Evolutionary conservation across 1,140 invertebrate genomes (phyloP).

Genomic region (Drosophila simulans): DNA sequence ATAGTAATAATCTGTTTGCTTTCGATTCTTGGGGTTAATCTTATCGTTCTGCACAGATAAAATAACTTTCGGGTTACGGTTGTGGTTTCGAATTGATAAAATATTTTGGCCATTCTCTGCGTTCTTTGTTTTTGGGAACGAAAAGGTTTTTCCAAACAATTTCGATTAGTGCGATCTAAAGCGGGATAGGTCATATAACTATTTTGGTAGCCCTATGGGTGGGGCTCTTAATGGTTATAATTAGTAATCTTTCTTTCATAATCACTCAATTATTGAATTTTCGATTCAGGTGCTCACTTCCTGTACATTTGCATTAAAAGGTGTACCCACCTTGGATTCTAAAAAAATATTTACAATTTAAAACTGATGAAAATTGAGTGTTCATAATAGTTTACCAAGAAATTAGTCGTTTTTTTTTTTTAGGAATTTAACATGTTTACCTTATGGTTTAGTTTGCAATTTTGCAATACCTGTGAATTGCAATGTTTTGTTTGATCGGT

Average conservation of each 20-base stretch:
- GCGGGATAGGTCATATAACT: slow-evolving; percentile 2
- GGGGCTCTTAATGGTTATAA: slow-evolving; percentile 5
- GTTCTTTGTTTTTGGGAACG: background rate
- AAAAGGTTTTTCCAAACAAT: slow-evolving; percentile 2
- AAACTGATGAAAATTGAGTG: background rate
- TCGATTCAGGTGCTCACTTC: background rate
- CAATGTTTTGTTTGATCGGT: background rate
- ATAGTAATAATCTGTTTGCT: background rate
- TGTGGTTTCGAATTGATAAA: slow-evolving; percentile 40
- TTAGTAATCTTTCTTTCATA: background rate
- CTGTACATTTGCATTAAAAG: background rate
- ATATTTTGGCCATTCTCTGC: slow-evolving; percentile 22
- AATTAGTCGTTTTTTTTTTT: no score
- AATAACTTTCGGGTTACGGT: slow-evolving; percentile 44
- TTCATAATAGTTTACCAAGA: no score
- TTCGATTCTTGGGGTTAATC: slow-evolving; percentile 36
- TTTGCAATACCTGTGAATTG: background rate
- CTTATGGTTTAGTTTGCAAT: no score
- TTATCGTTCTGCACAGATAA: slow-evolving; percentile 43
- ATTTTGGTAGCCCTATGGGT: background rate
- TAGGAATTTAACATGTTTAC: no score
- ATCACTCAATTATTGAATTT: background rate
- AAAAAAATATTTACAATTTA: background rate
- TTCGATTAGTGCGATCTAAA: slow-evolving; percentile 1
- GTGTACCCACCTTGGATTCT: no score